Percentiles rank a stretch among this genome's conserved stretches.
Conservation (phyloP, 2,888 invertebrate genomes). For the Caenorhabditis panamensis region DNA sequence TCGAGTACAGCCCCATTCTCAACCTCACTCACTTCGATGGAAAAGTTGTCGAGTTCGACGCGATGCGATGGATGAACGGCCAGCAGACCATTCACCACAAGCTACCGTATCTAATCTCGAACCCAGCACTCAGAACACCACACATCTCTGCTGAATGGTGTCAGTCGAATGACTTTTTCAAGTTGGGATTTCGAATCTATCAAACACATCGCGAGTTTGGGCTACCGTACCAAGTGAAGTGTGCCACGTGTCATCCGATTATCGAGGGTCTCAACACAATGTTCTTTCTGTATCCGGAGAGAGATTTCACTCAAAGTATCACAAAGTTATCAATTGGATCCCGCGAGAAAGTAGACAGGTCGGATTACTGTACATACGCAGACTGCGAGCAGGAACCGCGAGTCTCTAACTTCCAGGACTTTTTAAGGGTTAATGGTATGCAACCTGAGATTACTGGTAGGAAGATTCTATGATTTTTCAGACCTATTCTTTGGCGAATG, state of each 20-base stretch:
- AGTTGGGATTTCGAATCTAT: conserved; percentile 43
- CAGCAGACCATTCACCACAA: conserved; percentile 47
- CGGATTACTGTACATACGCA: conserved; percentile 5
- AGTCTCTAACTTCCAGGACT: conserved; percentile 24
- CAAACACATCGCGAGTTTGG: conserved; percentile 35
- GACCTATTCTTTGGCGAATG: conserved; percentile 26
- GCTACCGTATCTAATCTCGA: conserved; percentile 52
- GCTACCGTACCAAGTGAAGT: conserved; percentile 29
- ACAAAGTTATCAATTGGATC: conserved; percentile 19
- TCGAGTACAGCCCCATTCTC: not conserved
- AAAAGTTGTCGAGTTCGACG: conserved; percentile 36
- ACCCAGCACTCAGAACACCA: conserved; percentile 30
- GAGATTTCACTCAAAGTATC: conserved; percentile 30
- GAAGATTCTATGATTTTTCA: too few relatives aligned
- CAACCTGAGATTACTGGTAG: too few relatives aligned
- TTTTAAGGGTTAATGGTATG: conserved; percentile 5
- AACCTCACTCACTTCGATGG: not conserved
- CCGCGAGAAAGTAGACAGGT: not conserved
- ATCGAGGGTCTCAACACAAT: conserved; percentile 44
- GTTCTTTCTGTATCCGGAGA: conserved; percentile 44
- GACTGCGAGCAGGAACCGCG: conserved; percentile 48
- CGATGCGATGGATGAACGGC: conserved; percentile 18
- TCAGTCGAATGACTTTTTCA: conserved; percentile 22
- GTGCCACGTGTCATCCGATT: conserved; percentile 54
- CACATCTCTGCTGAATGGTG: conserved; percentile 47